Evolutionary conservation across 2,888 invertebrate genomes (phyloP).

Genomic region (Conistra vaccinii): DNA sequence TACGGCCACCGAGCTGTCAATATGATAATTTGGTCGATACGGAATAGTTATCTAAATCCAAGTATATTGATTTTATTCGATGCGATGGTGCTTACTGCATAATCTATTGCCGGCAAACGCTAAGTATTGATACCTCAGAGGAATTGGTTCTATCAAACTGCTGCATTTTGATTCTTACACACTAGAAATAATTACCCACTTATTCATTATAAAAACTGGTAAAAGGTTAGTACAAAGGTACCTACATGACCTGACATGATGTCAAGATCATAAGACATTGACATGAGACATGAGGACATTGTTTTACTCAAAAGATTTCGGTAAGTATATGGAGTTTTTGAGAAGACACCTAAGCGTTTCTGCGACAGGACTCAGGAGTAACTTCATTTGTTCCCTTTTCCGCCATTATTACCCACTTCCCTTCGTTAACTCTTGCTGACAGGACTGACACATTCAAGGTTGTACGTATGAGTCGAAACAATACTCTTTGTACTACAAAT

Average conservation of each 20-base stretch:
- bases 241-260: background rate
- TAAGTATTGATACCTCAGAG: background rate
- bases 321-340: background rate
- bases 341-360: background rate
- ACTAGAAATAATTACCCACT: background rate
- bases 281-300: no score
- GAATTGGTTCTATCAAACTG: background rate
- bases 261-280: background rate
- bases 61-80: constrained; percentile 34
- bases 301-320: background rate
- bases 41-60: constrained; percentile 35
- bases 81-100: background rate
- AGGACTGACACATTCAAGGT: constrained; percentile 46
- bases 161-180: background rate
- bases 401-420: constrained; percentile 37
- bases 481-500: constrained; percentile 53
- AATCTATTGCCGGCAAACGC: background rate
- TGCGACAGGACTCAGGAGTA: background rate
- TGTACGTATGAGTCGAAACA: constrained; percentile 38
- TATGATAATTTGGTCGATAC: no score
- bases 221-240: no score
- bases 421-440: constrained; percentile 37
- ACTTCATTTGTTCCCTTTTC: constrained; percentile 21
- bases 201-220: background rate
- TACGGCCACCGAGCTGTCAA: background rate